A percentile compares a stretch with the other conserved stretches of the same genome.
These are phyloP conservation scores for Falco concolor DNA, from an alignment of 2,797 vertebrate species.

Conservation along the genomic window DNA sequence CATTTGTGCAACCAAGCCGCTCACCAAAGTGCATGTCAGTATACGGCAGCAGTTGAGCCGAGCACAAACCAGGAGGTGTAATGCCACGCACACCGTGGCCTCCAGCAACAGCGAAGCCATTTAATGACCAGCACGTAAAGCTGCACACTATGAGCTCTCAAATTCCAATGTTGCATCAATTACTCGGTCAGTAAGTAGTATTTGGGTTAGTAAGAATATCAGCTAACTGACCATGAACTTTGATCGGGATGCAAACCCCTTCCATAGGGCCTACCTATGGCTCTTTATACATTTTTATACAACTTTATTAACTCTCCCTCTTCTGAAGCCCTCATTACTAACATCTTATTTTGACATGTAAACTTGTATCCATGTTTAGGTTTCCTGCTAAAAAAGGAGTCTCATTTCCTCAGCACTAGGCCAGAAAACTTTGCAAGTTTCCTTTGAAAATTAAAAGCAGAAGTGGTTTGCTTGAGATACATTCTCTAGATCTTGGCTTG, in stretches of 20 bases:
- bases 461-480: not conserved
- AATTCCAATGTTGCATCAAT: not conserved
- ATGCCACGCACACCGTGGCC: fast-evolving
- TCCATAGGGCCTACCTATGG: not conserved
- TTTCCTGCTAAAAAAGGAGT: not conserved
- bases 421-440: not conserved
- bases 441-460: not conserved
- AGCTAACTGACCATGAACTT: not conserved
- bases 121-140: not conserved
- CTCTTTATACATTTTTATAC: not conserved
- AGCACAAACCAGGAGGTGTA: not conserved
- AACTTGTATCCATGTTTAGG: not conserved
- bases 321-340: not conserved
- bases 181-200: not conserved
- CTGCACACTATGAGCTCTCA: not conserved
- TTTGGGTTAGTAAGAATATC: not conserved
- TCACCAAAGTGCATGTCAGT: not conserved
- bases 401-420: not conserved
- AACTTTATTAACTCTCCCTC: not conserved
- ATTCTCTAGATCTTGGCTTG: not conserved
- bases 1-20: not conserved
- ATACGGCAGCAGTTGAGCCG: not conserved
- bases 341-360: not conserved
- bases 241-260: not conserved
- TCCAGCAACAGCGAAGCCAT: not conserved